Base-by-base conservation (phyloP, 2,797 vertebrate species). In the Oophaga sylvatica region DNA sequence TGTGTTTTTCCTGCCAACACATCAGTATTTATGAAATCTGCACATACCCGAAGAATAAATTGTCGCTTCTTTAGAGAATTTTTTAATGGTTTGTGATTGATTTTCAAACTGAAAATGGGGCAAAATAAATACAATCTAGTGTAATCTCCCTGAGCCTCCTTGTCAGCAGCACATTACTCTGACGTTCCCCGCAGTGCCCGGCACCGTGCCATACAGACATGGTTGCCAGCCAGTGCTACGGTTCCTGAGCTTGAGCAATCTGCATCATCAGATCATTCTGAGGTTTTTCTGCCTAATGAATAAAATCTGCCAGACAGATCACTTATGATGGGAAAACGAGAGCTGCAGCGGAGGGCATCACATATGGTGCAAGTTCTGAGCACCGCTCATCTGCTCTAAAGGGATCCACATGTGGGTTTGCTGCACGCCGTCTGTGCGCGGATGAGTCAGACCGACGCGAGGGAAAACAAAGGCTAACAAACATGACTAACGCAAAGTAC, bases 161-260 rank as follows among this genome's bases (percentile, higher is more conserved):
- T 31, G 68, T 19, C 68, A 41, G 68, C 3, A 15, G 68, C 3
- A 15, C 9, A 15, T 68, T 6, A 41, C 26, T 67, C 13, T 29
- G 22, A 67, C 63, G 26, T 67, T 87, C 91, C 90, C 90, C 92
- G 91, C 90, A 16, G 90, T 90, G 88, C 68, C 56, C 77, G 90
- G 88, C 80, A 20, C 17, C 17, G 84, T 2, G 60, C 84, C 22
- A 57, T 88, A 90, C 53, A 11, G 77, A 88, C 65, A 82, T 3
- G 77, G 56, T 2, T 89, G 1, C 89, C 90, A 89, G 83, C 89
- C 87, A 35, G 85, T 86, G 73, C 53, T 91, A 92, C 90, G 91
- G 90, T 92, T 92, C 90, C 86, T 73, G 19, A 87, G 87, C 10
- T 91, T 92, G 90, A 89, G 91, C 91, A 93, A 93, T 84, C 83